phyloP scores from a whole-genome alignment of 2,888 invertebrate species.

The Agonopterix arenella region DNA sequence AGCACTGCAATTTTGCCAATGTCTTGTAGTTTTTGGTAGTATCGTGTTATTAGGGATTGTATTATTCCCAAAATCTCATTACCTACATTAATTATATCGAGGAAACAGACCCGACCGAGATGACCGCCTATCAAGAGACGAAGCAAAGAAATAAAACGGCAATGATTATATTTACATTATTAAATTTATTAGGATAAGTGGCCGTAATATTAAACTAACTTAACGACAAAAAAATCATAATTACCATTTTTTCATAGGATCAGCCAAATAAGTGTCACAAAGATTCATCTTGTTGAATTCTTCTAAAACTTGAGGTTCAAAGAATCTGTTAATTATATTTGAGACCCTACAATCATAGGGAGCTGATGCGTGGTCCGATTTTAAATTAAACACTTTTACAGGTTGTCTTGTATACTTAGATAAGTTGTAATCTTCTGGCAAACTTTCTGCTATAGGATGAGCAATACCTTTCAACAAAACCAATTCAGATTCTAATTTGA shows the following conservation, averaged over 20 bases:
- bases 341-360: conserved; percentile 31
- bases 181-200: conserved; percentile 13
- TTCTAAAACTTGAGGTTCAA: conserved; percentile 25
- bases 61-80: too few relatives aligned
- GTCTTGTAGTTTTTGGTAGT: too few relatives aligned
- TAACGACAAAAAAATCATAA: conserved; percentile 10
- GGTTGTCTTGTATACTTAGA: conserved; percentile 34
- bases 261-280: conserved; percentile 25
- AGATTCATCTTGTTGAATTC: conserved; percentile 29
- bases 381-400: conserved; percentile 28
- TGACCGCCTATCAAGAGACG: too few relatives aligned
- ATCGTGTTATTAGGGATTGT: too few relatives aligned
- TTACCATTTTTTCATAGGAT: conserved; percentile 12
- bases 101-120: too few relatives aligned
- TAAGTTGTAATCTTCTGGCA: conserved; percentile 35
- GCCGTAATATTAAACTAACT: conserved; percentile 17
- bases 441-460: conserved; percentile 16
- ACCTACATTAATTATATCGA: too few relatives aligned
- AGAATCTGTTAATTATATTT: conserved; percentile 35
- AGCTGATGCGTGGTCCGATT: conserved; percentile 26
- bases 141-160: too few relatives aligned
- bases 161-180: neutral
- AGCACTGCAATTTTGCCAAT: too few relatives aligned
- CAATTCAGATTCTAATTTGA: conserved; percentile 35
- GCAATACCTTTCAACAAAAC: conserved; percentile 33